Base-by-base conservation (phyloP, 2,797 vertebrate genomes). In the Nasua narica region DNA sequence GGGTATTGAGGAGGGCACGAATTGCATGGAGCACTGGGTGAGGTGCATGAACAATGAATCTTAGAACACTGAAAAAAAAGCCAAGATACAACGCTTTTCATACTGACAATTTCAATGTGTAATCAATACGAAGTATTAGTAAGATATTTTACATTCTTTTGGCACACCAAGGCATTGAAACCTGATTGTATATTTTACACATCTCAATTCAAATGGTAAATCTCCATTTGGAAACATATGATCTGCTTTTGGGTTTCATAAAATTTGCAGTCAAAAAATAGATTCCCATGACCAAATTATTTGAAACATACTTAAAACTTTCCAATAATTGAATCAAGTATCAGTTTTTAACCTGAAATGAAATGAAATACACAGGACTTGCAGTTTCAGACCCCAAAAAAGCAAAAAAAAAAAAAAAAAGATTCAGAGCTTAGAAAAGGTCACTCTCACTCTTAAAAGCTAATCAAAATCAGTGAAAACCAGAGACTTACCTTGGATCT, bases 261-360 rank as follows among this genome's bases (percentile, higher is more conserved):
- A 35, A 78, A 72, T 88, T 62, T 50, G 37, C 69, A 65, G 35
- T 85, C 88, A 27, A 83, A 96, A 91, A 46, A 32, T 58, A 82
- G 32, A 46, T 54, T 62, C 13, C 50, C 15, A n/a, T 83, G 43
- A 7, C n/a, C 37, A 54, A 27, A 70, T 87, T 87, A 12, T 70
- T 78, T 2, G 16, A 96, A 95, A 87, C 77, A 82, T 76, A 83
- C 43, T 60, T 87, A 56, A 83, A 70, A 25, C 0, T 90, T 76
- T 91, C 18, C 58, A 83, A 52, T 87, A 91, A 78, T 52, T 65
- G 23, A 87, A 90, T 81, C 81, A 69, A 72, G 16, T 46, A 54
- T 72, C 43, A 32, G 43, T 65, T 89, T 95, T 91, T 77, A 86
- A 89, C n/a, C 87, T 76, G 82, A 96, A 67, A 13, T 62, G 82